Evolutionary conservation across 1,140 invertebrate genomes (phyloP), one percentile per base, ranked within the genome.

Genomic region (Drosophila azteca): DNA sequence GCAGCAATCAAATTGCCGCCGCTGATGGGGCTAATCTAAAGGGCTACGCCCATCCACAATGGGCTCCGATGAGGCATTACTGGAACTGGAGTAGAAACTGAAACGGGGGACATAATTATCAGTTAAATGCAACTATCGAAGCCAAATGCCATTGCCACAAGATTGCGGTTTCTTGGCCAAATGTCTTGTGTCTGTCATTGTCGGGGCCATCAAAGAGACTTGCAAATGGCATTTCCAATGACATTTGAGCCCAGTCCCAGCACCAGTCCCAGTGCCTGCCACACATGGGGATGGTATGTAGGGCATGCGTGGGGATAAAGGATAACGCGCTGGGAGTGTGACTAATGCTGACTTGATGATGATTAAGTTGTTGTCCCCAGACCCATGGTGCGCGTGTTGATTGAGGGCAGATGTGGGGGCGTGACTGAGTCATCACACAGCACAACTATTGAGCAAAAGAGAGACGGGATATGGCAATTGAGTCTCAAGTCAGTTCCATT

Each of bases 281-380:
- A 58, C 24, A 65, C 31, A 57, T 43, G 59, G 0, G 17, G 17
- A 20, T 20, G 17, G 11, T 39, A 39, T 13, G 35, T 11, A 39
- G 29, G 7, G 8, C 29, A 8, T 20, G 17, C 17, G 52, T 54
- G 63, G 45, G 63, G 39, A 44, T 24, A 77, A 82, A 76, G 78
- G 83, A 87, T 87, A 83, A 87, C 61, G 75, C 75, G 59, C 55
- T 63, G 65, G 41, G 64, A 83, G 82, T 87, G 82, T 87, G 83
- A 87, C 83, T 87, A 87, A 87, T 87, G 82, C 64, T 61, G 70
- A 72, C 79, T 81, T 88, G 82, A 87, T 83, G 83, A 87, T 88
- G 83, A 87, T 88, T 87, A 88, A 87, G 83, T 83, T 79, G 83
- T 78, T 78, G 62, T 81, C 69, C 54, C 71, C 71, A 24, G 61